Base-by-base conservation (phyloP, 2,797 vertebrate genomes). In the Sebastes melanostomus region DNA sequence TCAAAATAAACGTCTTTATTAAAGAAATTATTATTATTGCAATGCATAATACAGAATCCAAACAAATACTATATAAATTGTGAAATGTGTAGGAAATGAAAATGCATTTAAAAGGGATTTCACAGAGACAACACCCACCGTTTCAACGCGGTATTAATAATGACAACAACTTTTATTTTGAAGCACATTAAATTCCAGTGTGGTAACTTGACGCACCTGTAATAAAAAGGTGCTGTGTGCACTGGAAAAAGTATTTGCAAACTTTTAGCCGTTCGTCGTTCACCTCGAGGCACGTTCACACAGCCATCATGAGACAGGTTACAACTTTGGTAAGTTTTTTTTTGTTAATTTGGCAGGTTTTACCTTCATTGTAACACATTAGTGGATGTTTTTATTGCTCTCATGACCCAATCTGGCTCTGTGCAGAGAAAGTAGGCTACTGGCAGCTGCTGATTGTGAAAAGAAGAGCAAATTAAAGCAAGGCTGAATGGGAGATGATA, bases 321-420 rank as follows among this genome's bases (percentile, higher is more conserved):
- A 18, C 50, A 9, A 6, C 6, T 75, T 3, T 85, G 80, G 92
- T 93, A 63, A 88, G 88, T 81, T 27, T 1, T 20, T 0, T 12
- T 0, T 63, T 12, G 0, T 22, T 58, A 14, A 29, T 58, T 32
- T 20, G 1, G 3, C 10, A 9, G 22, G 0, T 36, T 12, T 36
- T 36, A 6, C 18, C 30, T 36, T 38, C 46, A n/a, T 80, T 42
- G 4, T 38, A 12, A 38, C 36, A 42, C 38, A 42, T 42, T 14
- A 42, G 38, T 42, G 2, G 0, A 42, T 42, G 38, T 42, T 42
- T 42, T 16, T 14, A 12, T 11, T 36, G 34, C 11, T 36, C 34
- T 36, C 34, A 36, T 36, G 10, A 36, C 34, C 11, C 34, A 4
- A 12, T 11, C 10, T 36, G 4, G 10, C 34, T 36, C 11, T 36